Percentiles rank a stretch among this genome's conserved stretches.
phyloP scores from a whole-genome alignment of 2,888 invertebrate species.

The Eupelmus urozonus region DNA sequence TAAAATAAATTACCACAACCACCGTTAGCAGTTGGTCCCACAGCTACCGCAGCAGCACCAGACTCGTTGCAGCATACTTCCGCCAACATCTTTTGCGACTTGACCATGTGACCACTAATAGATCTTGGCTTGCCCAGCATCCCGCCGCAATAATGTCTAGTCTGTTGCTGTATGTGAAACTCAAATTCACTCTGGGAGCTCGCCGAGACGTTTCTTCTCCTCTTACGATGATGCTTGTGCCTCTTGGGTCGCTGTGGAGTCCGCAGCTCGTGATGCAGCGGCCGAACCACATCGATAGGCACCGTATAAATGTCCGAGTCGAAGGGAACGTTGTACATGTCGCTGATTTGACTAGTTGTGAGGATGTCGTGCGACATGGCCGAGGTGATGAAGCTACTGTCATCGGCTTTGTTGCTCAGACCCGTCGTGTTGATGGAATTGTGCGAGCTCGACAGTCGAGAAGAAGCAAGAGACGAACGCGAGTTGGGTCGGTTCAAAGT shows the following conservation, averaged over 20 bases:
- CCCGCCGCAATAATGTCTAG: slow-evolving; percentile 71
- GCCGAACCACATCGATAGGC: slow-evolving; percentile 88
- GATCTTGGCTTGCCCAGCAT: slow-evolving; percentile 71
- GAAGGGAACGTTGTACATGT: slow-evolving; percentile 92
- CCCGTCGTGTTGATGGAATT: slow-evolving; percentile 81
- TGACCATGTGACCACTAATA: slow-evolving; percentile 74
- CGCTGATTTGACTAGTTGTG: slow-evolving; percentile 80
- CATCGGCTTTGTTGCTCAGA: slow-evolving; percentile 87
- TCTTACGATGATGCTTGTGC: slow-evolving; percentile 76
- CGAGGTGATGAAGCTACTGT: slow-evolving; percentile 92
- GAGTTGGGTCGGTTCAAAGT: slow-evolving; percentile 83
- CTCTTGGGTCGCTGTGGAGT: slow-evolving; percentile 78
- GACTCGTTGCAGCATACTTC: slow-evolving; percentile 73
- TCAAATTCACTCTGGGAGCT: slow-evolving; percentile 77
- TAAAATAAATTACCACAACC: slow-evolving; percentile 65
- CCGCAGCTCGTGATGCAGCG: slow-evolving; percentile 76
- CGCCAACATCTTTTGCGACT: slow-evolving; percentile 74
- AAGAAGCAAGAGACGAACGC: slow-evolving; percentile 85
- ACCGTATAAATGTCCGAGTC: slow-evolving; percentile 93
- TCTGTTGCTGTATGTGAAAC: slow-evolving; percentile 74
- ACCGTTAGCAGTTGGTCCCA: slow-evolving; percentile 78
- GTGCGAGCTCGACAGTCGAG: slow-evolving; percentile 90
- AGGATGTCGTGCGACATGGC: slow-evolving; percentile 92
- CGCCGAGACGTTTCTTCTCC: slow-evolving; percentile 78
- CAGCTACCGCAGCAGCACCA: slow-evolving; percentile 60